Evolutionary conservation across 2,113 vertebrate genomes (phyloP).

Genomic region (Seriola rivoliana): DNA sequence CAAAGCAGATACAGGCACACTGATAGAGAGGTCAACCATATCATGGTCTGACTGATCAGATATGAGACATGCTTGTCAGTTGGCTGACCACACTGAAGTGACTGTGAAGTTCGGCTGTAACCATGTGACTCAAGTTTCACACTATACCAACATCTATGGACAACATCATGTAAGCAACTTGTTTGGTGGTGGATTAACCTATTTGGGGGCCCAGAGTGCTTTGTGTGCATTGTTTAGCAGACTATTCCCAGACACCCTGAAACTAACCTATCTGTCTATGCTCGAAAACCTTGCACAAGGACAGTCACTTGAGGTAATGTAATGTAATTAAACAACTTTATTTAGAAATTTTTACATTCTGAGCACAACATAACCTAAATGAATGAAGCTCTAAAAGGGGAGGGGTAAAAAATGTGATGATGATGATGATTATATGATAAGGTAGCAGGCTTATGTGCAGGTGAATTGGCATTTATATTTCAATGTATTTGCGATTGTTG

Average conservation of each 20-base stretch:
- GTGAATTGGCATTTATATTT: no score
- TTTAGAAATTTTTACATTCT: background rate
- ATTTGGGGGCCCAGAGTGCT: no score
- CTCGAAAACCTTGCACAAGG: background rate
- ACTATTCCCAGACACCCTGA: no score
- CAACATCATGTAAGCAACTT: background rate
- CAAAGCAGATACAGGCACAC: background rate
- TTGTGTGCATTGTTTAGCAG: background rate
- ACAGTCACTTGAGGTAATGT: no score
- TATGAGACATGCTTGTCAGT: background rate
- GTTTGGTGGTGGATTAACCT: background rate
- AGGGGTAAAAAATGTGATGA: no score
- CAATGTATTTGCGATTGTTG: no score
- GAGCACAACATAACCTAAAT: background rate
- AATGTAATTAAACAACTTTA: background rate
- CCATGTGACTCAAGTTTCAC: background rate
- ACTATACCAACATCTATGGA: background rate
- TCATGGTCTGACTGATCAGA: constrained; percentile 6
- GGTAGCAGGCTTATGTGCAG: no score
- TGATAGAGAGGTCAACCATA: background rate
- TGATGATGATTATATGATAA: no score
- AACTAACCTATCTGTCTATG: background rate
- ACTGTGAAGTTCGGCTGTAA: background rate
- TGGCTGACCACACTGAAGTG: background rate
- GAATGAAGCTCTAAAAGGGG: background rate